These are phyloP conservation scores for Micromesistius poutassou DNA, from an alignment of 2,797 vertebrate species.

Conservation along the genomic window DNA sequence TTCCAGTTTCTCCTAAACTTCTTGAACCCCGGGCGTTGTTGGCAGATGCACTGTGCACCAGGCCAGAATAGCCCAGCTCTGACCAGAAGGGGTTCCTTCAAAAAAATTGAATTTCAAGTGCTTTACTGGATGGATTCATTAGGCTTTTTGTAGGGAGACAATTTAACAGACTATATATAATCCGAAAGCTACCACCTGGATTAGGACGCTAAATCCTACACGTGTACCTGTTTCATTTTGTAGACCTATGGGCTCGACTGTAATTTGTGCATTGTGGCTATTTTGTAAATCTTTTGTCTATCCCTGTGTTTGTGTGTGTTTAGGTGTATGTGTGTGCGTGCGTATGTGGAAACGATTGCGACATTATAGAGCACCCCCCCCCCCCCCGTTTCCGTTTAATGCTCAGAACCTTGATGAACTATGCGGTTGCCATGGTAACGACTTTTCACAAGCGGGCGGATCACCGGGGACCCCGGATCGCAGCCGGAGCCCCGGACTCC, in stretches of 20 bases:
- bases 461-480: conserved; percentile 51
- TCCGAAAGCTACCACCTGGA: background rate
- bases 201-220: background rate
- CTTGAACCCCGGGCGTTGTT: background rate
- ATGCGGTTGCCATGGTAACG: conserved; percentile 72
- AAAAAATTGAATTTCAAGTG: background rate
- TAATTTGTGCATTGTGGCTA: background rate
- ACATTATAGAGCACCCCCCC: background rate
- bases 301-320: too few species aligned
- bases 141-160: background rate
- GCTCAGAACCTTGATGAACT: conserved; percentile 73
- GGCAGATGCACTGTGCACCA: background rate
- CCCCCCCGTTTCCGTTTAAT: conserved; percentile 39
- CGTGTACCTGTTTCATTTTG: background rate
- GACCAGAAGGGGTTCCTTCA: background rate
- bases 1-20: background rate
- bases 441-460: conserved; percentile 59
- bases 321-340: background rate
- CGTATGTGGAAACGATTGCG: background rate
- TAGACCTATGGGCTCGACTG: background rate
- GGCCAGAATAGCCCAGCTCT: background rate
- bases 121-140: background rate
- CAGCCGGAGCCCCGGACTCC: conserved; percentile 37
- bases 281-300: background rate
- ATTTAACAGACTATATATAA: background rate